Percentiles rank a stretch among this genome's conserved stretches.
Conservation (phyloP, 1,140 invertebrate genomes). For the Euura saliciscinereae region DNA sequence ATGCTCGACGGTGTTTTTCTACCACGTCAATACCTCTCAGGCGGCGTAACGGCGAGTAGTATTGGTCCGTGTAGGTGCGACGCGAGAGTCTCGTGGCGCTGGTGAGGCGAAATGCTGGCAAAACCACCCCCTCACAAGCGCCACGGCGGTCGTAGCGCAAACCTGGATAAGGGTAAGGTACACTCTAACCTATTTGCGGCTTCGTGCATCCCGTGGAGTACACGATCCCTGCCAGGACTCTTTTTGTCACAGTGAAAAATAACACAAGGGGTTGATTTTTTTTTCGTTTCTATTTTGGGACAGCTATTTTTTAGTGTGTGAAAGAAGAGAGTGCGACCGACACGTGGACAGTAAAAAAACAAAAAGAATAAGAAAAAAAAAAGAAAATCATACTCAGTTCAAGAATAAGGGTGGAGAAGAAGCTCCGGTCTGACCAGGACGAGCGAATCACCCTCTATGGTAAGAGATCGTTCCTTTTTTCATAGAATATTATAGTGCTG, state of each 20-base stretch:
- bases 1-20: neutral
- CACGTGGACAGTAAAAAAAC: neutral
- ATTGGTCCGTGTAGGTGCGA: neutral
- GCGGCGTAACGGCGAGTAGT: neutral
- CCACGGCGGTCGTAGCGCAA: neutral
- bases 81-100: neutral
- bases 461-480: neutral
- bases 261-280: neutral
- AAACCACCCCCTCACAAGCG: slow-evolving; percentile 3
- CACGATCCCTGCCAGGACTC: neutral
- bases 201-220: neutral
- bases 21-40: neutral
- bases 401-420: neutral
- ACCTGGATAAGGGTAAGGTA: neutral
- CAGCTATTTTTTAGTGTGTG: neutral
- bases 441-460: neutral
- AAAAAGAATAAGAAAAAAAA: too few relatives aligned
- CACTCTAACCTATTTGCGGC: slow-evolving; percentile 2
- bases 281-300: too few relatives aligned
- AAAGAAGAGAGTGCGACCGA: neutral
- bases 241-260: neutral
- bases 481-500: too few relatives aligned
- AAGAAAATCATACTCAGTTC: too few relatives aligned
- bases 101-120: neutral
- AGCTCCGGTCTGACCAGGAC: neutral